A percentile compares a stretch with the other conserved stretches of the same genome.
Evolutionary conservation across 2,888 invertebrate species (phyloP).

Genomic region (Perizoma affinitatum): DNA sequence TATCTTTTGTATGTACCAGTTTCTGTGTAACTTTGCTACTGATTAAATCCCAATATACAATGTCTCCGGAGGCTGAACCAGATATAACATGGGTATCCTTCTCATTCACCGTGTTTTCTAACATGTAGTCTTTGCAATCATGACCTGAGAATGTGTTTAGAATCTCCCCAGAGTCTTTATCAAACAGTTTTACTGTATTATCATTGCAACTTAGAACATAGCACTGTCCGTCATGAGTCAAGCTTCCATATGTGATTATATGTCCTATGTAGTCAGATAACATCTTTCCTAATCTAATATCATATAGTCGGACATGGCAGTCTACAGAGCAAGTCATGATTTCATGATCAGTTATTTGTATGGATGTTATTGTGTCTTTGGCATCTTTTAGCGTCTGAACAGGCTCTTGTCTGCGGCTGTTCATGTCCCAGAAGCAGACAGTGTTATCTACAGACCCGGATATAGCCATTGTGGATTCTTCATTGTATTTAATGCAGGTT

Average conservation of each 20-base stretch:
- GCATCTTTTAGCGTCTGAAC: constrained; percentile 92
- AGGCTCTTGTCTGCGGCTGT: constrained; percentile 73
- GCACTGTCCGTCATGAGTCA: constrained; percentile 97
- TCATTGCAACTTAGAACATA: constrained; percentile 93
- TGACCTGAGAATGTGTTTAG: constrained; percentile 91
- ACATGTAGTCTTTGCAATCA: constrained; percentile 90
- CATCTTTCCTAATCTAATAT: constrained; percentile 93
- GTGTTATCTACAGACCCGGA: constrained; percentile 98
- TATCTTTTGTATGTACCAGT: constrained; percentile 79
- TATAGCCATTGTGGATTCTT: constrained; percentile 95
- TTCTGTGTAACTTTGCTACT: constrained; percentile 82
- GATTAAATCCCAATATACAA: constrained; percentile 96
- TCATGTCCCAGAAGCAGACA: constrained; percentile 94
- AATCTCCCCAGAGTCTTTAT: constrained; percentile 86
- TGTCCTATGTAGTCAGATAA: constrained; percentile 93
- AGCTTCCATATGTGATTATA: constrained; percentile 91
- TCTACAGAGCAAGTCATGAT: constrained; percentile 96
- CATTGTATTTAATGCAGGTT: constrained; percentile 94
- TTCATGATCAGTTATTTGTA: constrained; percentile 94
- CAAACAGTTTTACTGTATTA: constrained; percentile 92
- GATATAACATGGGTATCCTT: constrained; percentile 94
- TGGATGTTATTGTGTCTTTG: constrained; percentile 93
- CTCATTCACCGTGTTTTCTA: constrained; percentile 93
- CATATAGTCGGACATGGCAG: constrained; percentile 93
- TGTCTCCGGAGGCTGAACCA: constrained; percentile 94